Conservation (phyloP, 2,797 vertebrate species). For the Mionectes olivaceus region DNA sequence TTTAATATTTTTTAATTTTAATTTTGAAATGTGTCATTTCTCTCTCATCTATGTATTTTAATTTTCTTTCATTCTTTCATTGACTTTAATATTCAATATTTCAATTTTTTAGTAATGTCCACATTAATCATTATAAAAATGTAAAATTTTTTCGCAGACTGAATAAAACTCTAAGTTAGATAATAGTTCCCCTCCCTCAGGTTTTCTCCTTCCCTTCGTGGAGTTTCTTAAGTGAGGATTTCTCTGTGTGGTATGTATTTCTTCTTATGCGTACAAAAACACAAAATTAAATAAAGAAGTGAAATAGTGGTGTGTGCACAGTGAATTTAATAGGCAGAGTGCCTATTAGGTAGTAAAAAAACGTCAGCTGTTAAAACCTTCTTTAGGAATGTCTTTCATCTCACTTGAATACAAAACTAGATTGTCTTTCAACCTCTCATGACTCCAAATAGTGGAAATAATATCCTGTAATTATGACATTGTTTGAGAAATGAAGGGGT, state of each 20-base stretch:
- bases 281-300: background rate
- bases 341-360: background rate
- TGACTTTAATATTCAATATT: background rate
- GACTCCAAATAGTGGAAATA: constrained; percentile 6
- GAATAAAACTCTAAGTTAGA: background rate
- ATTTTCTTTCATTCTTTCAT: background rate
- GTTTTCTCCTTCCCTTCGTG: background rate
- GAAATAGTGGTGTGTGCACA: background rate
- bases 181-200: background rate
- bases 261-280: accelerated
- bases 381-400: background rate
- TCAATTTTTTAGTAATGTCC: background rate
- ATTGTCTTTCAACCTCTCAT: background rate
- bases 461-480: constrained; percentile 35
- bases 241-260: background rate
- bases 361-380: background rate
- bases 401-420: background rate
- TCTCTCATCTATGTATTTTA: background rate
- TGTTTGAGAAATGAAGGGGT: background rate
- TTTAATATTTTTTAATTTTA: background rate
- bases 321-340: background rate
- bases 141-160: background rate
- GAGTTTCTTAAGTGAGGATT: background rate
- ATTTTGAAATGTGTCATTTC: background rate
- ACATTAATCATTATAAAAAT: background rate